Conservation (phyloP, 2,797 vertebrate species). For the Spatula versicolor region DNA sequence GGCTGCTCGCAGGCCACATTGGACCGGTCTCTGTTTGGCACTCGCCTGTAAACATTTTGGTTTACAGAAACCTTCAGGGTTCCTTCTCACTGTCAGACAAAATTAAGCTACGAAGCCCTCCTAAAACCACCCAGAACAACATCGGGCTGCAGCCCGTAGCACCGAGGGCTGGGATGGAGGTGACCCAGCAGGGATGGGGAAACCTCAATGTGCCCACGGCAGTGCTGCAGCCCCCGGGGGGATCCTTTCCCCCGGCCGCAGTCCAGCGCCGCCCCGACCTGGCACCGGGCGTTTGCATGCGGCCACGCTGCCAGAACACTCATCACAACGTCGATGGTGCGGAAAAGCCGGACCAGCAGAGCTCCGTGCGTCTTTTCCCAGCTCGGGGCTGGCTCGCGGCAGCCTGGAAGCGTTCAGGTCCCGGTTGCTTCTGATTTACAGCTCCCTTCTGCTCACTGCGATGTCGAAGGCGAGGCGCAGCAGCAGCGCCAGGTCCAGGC, state of each 20-base stretch:
- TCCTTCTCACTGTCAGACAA: conserved; percentile 49
- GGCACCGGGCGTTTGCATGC: rapidly evolving
- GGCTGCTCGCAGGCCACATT: not conserved
- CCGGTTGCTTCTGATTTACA: not conserved
- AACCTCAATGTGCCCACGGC: not conserved
- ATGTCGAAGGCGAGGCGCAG: rapidly evolving
- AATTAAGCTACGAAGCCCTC: not conserved
- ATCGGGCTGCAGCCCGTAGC: not conserved
- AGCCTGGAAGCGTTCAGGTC: not conserved
- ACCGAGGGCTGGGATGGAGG: not conserved
- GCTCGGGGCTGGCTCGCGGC: rapidly evolving
- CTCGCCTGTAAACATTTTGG: not conserved
- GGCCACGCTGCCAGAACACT: rapidly evolving
- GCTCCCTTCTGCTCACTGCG: not conserved
- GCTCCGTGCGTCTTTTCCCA: not conserved
- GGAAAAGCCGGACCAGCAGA: not conserved
- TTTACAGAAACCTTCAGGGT: conserved; percentile 26
- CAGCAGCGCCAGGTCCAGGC: not conserved
- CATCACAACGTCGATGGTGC: rapidly evolving
- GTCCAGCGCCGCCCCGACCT: not conserved
- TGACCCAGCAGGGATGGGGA: not conserved
- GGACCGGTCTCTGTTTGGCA: not conserved
- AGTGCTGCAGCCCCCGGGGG: not conserved
- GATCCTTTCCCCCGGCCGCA: not conserved
- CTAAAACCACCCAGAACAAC: not conserved